Evolutionary conservation across 2,888 invertebrate species (phyloP).

Genomic region (Drosophila crucigera): DNA sequence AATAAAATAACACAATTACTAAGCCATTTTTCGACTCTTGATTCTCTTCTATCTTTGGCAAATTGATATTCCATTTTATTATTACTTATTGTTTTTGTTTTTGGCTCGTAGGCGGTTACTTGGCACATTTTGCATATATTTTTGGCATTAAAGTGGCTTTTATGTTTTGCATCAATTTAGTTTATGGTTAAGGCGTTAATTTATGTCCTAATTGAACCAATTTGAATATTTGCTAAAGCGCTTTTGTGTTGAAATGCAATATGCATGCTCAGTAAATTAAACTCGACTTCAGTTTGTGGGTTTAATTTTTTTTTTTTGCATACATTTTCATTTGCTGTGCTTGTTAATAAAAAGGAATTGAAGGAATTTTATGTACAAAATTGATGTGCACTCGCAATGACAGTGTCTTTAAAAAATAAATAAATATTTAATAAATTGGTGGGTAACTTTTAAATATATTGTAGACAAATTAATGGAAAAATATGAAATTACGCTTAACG

Average conservation of each 20-base stretch:
- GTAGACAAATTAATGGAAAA: no score
- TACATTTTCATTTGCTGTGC: no score
- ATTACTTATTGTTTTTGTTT: conserved; percentile 1
- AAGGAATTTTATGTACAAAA: no score
- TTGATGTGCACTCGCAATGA: no score
- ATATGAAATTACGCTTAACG: background rate
- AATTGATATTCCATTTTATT: conserved; percentile 23
- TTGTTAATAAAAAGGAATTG: no score
- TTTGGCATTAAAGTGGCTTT: conserved; percentile 65
- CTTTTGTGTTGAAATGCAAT: conserved; percentile 57
- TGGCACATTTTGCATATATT: conserved; percentile 73
- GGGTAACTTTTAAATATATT: no score
- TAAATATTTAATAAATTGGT: no score
- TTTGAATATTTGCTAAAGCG: conserved; percentile 61
- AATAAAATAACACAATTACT: conserved; percentile 70
- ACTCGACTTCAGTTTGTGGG: background rate
- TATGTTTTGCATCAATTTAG: conserved; percentile 69
- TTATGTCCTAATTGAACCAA: conserved; percentile 76
- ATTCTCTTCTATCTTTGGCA: conserved; percentile 25
- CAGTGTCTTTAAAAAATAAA: no score
- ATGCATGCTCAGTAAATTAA: background rate
- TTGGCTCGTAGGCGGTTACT: conserved; percentile 55
- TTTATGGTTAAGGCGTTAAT: conserved; percentile 76
- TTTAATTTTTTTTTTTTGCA: background rate
- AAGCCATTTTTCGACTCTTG: conserved; percentile 44